phyloP scores from a whole-genome alignment of 2,113 vertebrate species.

The Phoenicopterus ruber region DNA sequence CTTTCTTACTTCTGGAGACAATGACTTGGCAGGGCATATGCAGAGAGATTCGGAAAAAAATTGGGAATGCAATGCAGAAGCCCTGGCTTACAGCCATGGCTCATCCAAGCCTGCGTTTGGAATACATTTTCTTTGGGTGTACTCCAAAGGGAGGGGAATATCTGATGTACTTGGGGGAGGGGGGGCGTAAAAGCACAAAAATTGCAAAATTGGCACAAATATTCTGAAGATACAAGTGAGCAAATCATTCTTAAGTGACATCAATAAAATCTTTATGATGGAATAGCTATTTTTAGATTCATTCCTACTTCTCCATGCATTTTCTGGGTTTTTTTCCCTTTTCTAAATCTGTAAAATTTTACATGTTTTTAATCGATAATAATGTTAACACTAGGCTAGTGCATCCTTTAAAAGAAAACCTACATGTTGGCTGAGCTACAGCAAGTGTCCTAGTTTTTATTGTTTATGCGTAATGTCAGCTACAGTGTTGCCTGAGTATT shows the following conservation, averaged over 20 bases:
- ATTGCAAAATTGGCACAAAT: slow-evolving; percentile 18
- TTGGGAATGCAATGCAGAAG: background rate
- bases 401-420: background rate
- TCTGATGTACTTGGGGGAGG: background rate
- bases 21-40: background rate
- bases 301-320: background rate
- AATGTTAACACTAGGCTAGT: background rate
- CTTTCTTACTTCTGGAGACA: background rate
- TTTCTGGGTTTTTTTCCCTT: background rate
- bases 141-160: background rate
- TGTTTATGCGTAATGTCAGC: background rate
- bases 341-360: background rate
- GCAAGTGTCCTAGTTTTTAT: background rate
- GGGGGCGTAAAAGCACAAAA: background rate
- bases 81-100: slow-evolving; percentile 7
- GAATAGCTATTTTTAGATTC: background rate
- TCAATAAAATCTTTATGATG: background rate
- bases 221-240: background rate
- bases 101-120: background rate
- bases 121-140: slow-evolving; percentile 30
- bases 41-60: background rate
- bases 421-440: background rate
- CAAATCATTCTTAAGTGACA: background rate
- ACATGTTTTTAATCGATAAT: background rate
- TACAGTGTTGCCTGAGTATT: background rate